Conservation (phyloP, 53 echinoderm and acorn worm genomes). For the Astropecten irregularis region DNA sequence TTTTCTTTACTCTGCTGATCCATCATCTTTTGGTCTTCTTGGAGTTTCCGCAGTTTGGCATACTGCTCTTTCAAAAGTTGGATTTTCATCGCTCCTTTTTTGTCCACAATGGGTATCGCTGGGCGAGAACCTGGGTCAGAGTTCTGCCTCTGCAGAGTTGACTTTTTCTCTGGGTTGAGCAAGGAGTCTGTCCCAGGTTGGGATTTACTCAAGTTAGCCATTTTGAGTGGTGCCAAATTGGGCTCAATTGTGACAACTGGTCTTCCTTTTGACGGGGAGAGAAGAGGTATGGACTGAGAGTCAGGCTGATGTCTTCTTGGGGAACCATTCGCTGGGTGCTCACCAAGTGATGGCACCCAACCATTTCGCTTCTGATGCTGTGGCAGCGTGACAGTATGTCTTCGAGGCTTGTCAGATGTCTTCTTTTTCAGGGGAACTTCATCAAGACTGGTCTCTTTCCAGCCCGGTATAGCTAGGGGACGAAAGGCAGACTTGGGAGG, state of each 20-base stretch:
- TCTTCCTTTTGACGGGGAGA: neutral
- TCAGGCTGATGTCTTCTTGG: neutral
- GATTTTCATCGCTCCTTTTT: conserved; percentile 59
- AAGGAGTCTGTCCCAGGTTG: conserved; percentile 13
- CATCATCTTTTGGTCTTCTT: conserved; percentile 59
- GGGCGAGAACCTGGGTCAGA: conserved; percentile 23
- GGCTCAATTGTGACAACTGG: conserved; percentile 4
- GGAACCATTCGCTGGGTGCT: neutral
- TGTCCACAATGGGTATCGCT: conserved; percentile 12
- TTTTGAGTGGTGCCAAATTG: conserved; percentile 7
- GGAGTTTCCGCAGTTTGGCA: conserved; percentile 84
- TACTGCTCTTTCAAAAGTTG: conserved; percentile 86
- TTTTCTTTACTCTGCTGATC: neutral
- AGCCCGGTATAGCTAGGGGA: conserved; percentile 41
- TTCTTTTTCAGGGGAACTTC: conserved; percentile 54
- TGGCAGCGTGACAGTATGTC: conserved; percentile 43
- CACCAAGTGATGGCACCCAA: neutral
- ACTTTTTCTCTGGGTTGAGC: neutral
- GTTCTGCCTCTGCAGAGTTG: conserved; percentile 17
- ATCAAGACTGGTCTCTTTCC: conserved; percentile 62
- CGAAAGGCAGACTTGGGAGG: conserved; percentile 54
- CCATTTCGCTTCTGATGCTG: conserved; percentile 45
- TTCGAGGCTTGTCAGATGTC: neutral
- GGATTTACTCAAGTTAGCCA: conserved; percentile 9
- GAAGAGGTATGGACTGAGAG: neutral